Evolutionary conservation across 1,140 invertebrate genomes (phyloP), one percentile per base, ranked within the genome.

Genomic region (Dendrolimus kikuchii): DNA sequence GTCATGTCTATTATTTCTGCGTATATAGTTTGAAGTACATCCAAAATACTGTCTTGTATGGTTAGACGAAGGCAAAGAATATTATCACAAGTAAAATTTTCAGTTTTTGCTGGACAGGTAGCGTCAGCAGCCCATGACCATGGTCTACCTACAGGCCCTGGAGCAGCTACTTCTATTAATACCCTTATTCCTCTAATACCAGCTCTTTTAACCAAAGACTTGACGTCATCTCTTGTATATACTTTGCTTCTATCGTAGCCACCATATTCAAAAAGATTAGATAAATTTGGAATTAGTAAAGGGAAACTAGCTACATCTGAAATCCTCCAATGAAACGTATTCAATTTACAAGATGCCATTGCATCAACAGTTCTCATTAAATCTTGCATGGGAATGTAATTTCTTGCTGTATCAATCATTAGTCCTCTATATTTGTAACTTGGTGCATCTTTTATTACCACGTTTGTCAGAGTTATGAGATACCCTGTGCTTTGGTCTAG

Each of bases 271-370:
- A 90, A 87, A 64, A 95, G 81, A 59, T 92, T 83, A 0, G 93
- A 93, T 40, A 92, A 86, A 53, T 89, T 84, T 6, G 89, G 86
- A 0, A 93, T 89, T 10, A 91, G 76, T 57, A 94, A 89, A 0
- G 94, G 94, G 77, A 95, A 95, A 69, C 93, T 95, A 55, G 95
- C 94, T 0, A 91, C 90, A 70, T 95, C 94, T 0, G 93, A 93
- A 0, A 94, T 89, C 64, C 95, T 93, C 94, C 94, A 95, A 76
- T 96, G 95, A 44, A 96, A 91, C 4, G 93, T 92, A 81, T 96
- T 96, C 37, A 96, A 82, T 85, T 96, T 96, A 46, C 90, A 90
- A 46, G 91, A 88, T 0, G 92, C 90, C 91, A 96, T 94, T 2
- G 88, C 93, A 50, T 93, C 91, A 9, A 96, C 81, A 0, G 93